phyloP scores from a whole-genome alignment of 2,797 vertebrate species.

The Poeciliopsis gracilis region DNA sequence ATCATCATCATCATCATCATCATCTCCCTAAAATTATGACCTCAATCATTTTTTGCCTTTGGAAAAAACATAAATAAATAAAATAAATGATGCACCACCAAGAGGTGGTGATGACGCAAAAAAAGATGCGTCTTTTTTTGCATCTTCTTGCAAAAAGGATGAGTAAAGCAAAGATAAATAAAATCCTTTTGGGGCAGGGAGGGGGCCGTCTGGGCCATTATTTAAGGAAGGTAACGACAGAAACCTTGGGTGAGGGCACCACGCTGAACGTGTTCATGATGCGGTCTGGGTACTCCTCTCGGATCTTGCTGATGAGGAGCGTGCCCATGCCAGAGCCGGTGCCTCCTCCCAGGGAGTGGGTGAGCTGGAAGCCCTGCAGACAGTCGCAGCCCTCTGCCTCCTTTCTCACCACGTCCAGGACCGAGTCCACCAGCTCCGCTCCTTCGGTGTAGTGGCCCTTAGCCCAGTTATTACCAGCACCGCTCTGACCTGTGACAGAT shows the following conservation, averaged over 20 bases:
- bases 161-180: too few relatives aligned
- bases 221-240: too few relatives aligned
- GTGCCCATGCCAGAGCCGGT: background rate
- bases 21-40: too few relatives aligned
- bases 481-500: background rate
- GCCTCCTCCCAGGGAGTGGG: constrained; percentile 71
- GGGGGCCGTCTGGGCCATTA: too few relatives aligned
- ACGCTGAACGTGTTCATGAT: constrained; percentile 1
- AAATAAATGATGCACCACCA: too few relatives aligned
- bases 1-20: too few relatives aligned
- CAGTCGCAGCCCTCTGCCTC: constrained; percentile 87
- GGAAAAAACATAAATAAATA: too few relatives aligned
- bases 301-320: background rate
- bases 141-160: too few relatives aligned
- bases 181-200: too few relatives aligned
- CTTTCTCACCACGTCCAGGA: constrained; percentile 86
- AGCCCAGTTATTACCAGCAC: constrained; percentile 84
- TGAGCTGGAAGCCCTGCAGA: constrained; percentile 88
- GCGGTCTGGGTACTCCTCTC: constrained; percentile 3
- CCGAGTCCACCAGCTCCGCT: constrained; percentile 85
- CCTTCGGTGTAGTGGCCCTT: constrained; percentile 88
- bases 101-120: too few relatives aligned
- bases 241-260: background rate
- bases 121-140: too few relatives aligned
- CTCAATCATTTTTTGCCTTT: too few relatives aligned